These are phyloP conservation scores for Colinus virginianus DNA, from an alignment of 2,113 vertebrate genomes.

Conservation along the genomic window DNA sequence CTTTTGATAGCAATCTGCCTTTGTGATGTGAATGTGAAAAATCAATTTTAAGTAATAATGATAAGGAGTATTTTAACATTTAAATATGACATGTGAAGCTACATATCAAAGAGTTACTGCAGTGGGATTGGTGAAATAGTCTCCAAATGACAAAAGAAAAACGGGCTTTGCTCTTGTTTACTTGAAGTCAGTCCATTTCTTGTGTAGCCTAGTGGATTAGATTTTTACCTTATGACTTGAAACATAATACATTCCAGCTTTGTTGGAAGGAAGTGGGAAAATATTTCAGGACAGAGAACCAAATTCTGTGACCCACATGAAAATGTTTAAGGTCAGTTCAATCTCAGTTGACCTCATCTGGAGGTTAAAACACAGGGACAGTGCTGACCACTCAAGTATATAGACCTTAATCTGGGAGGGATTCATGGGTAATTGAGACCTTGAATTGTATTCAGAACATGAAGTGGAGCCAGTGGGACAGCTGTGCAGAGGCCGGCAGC, in stretches of 20 bases:
- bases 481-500: not conserved
- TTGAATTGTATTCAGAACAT: not conserved
- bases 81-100: not conserved
- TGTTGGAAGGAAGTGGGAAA: not conserved
- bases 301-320: not conserved
- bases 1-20: not conserved
- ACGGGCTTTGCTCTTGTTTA: not conserved
- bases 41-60: not conserved
- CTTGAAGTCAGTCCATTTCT: not conserved
- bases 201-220: not conserved
- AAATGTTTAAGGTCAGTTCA: constrained; percentile 30
- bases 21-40: not conserved
- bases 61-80: not conserved
- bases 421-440: not conserved
- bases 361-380: not conserved
- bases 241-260: constrained; percentile 7
- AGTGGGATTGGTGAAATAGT: not conserved
- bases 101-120: constrained; percentile 5
- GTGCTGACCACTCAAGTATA: not conserved
- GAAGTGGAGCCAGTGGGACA: not conserved
- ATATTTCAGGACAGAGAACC: not conserved
- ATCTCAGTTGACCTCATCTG: not conserved
- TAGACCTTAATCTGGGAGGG: not conserved
- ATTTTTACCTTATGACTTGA: not conserved
- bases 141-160: constrained; percentile 17